Conservation (phyloP, 1,140 invertebrate genomes). For the Drosophila melanica region DNA sequence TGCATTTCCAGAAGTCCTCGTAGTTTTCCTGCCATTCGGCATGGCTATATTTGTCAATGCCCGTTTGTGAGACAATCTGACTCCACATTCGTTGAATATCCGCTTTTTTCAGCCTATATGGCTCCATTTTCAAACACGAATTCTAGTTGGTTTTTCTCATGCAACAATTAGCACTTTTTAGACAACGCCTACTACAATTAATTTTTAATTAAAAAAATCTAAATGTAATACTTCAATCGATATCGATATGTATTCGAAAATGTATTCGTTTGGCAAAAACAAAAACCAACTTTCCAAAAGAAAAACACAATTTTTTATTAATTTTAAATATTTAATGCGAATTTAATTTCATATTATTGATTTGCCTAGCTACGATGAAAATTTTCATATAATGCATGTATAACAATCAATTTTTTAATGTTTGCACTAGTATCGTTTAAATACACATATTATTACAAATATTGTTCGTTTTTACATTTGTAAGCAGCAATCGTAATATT, state of each 20-base stretch:
- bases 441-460: constrained; percentile 63
- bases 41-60: neutral
- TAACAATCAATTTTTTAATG: constrained; percentile 55
- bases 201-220: neutral
- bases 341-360: constrained; percentile 61
- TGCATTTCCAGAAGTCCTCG: constrained; percentile 1
- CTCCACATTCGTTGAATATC: constrained; percentile 4
- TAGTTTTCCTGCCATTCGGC: constrained; percentile 17
- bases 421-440: constrained; percentile 30
- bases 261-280: neutral
- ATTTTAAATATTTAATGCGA: constrained; percentile 61
- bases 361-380: constrained; percentile 77
- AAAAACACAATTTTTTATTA: constrained; percentile 39
- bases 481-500: constrained; percentile 30
- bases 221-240: neutral
- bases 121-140: neutral
- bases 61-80: neutral
- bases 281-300: neutral
- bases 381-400: constrained; percentile 62
- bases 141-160: neutral
- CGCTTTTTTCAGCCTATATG: neutral
- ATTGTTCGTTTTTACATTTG: constrained; percentile 52
- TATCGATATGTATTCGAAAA: neutral
- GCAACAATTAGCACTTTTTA: neutral
- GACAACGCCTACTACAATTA: neutral